Evolutionary conservation across 2,888 invertebrate genomes (phyloP), one percentile per base, ranked within the genome.

Genomic region (Campopleginae sp.): DNA sequence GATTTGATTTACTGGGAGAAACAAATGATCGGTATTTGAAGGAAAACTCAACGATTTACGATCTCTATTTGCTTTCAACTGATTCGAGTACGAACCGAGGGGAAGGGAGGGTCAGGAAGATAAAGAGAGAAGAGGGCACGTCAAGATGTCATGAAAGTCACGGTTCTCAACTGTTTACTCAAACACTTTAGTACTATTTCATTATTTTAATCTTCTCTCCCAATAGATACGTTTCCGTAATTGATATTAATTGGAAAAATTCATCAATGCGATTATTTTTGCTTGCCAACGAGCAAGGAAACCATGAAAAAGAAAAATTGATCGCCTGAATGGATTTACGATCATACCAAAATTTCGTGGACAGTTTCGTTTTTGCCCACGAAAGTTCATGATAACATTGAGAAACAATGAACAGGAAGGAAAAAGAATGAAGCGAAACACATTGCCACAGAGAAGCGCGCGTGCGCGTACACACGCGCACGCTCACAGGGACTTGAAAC

Each of bases 41-140:
- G n/a, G 17, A 33, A 70, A 70, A 68, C 66, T 66, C 23, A 42
- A 66, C 58, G 58, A 71, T 77, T 74, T 65, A 78, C 72, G 66
- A 82, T 74, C 58, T 23, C 54, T 65, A 74, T 51, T 54, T 44
- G 66, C 70, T 74, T 82, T 80, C 65, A 79, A 63, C 78, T 44
- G 23, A 58, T 38, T 23, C 14, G 27, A 23, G 17, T 42, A 14
- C 5, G 42, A 54, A 10, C 7, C 3, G 2, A 38, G 33, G 1
- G 12, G 14, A 23, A 19, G 27, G 54, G 23, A 23, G 44, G 12
- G 17, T 46, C 7, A 23, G 27, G 19, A 38, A 51, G 31, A 71
- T 27, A 66, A 27, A 44, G 42, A 66, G 8, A 42, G 23, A 66
- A 66, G 23, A 33, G n/a, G n/a, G 27, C 27, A 27, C 14, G 14